These are phyloP conservation scores for Himalopsyche phryganea DNA, from an alignment of 1,140 invertebrate genomes.

Conservation along the genomic window DNA sequence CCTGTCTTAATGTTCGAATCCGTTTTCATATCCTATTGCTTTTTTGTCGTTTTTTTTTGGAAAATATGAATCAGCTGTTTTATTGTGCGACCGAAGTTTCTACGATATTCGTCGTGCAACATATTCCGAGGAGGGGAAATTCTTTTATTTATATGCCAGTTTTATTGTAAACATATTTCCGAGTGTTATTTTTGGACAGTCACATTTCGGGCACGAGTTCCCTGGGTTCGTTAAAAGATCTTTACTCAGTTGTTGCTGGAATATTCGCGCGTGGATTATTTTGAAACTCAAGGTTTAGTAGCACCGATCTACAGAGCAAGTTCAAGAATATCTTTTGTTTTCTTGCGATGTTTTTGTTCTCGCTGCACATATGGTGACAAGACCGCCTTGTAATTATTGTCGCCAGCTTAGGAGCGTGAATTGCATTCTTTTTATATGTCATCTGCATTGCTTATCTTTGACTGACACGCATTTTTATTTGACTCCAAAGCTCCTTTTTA, in stretches of 20 bases:
- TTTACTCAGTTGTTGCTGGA: too few species aligned
- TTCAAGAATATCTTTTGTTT: constrained; percentile 11
- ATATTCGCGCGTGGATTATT: too few species aligned
- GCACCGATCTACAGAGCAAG: neutral
- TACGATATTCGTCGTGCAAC: constrained; percentile 7
- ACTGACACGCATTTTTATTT: too few species aligned
- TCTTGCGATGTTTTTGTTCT: constrained; percentile 7
- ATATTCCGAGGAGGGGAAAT: constrained; percentile 8
- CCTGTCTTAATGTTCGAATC: constrained; percentile 11
- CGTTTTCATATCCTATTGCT: too few species aligned
- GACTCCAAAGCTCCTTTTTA: too few species aligned
- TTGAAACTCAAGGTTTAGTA: too few species aligned
- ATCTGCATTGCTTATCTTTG: neutral
- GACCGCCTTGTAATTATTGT: constrained; percentile 9
- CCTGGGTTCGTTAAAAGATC: too few species aligned
- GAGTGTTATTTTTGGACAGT: constrained; percentile 19
- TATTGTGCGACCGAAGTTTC: too few species aligned
- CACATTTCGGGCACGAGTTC: neutral
- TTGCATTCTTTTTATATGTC: constrained; percentile 10
- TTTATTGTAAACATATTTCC: constrained; percentile 16
- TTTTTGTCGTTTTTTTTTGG: too few species aligned
- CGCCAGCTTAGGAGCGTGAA: constrained; percentile 12
- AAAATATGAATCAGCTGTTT: too few species aligned
- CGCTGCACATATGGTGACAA: constrained; percentile 14
- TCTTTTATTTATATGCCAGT: constrained; percentile 2